These are phyloP conservation scores for Pterocles orientalis DNA, from an alignment of 2,113 vertebrate species.

Conservation along the genomic window DNA sequence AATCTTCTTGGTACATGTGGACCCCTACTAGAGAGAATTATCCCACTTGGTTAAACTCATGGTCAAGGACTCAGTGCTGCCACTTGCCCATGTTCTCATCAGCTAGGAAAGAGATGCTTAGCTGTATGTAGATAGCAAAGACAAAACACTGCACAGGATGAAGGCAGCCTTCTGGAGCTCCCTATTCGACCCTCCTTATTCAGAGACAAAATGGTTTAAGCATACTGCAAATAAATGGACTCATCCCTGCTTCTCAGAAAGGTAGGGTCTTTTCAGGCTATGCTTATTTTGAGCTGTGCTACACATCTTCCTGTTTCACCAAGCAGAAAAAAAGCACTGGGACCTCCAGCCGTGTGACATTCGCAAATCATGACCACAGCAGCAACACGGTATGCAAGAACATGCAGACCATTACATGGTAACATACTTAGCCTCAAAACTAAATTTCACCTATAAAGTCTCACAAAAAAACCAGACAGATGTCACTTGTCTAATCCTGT, in stretches of 20 bases:
- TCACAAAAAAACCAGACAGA: neutral
- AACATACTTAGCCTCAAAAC: neutral
- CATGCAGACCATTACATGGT: neutral
- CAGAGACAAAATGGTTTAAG: neutral
- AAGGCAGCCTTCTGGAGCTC: neutral
- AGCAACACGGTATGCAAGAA: neutral
- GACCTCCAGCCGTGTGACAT: neutral
- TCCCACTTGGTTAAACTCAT: neutral
- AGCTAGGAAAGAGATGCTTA: neutral
- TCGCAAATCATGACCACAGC: neutral
- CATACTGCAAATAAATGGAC: neutral
- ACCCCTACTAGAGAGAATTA: neutral
- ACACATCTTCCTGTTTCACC: neutral
- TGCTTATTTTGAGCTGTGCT: neutral
- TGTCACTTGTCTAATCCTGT: neutral
- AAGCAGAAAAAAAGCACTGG: neutral
- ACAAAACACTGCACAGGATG: neutral
- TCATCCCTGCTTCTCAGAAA: neutral
- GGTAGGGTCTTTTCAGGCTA: neutral
- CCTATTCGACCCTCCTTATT: neutral
- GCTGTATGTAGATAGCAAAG: neutral
- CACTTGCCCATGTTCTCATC: neutral
- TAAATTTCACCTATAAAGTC: neutral
- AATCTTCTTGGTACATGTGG: neutral
- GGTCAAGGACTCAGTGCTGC: neutral